phyloP scores from a whole-genome alignment of 1,140 invertebrate genomes.

The Drosophila leontia region DNA sequence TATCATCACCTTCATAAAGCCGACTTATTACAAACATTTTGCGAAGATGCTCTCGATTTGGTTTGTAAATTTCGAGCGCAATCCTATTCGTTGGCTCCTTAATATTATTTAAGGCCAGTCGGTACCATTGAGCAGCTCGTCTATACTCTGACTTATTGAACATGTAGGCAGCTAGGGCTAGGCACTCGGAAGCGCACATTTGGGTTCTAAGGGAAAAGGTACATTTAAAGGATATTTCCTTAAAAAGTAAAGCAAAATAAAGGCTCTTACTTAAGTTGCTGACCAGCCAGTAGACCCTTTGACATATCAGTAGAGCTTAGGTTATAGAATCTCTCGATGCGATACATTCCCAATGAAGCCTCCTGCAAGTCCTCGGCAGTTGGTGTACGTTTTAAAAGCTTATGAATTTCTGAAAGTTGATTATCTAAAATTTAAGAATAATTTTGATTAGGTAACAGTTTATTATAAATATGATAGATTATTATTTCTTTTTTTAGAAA shows the following conservation, averaged over 20 bases:
- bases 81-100: background rate
- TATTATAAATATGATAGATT: too few species aligned
- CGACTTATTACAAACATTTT: slow-evolving; percentile 43
- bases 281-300: slow-evolving; percentile 15
- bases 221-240: too few species aligned
- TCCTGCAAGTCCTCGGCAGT: slow-evolving; percentile 27
- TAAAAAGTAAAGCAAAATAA: too few species aligned
- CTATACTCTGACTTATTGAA: slow-evolving; percentile 20
- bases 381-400: slow-evolving; percentile 20
- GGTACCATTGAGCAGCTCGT: slow-evolving; percentile 40
- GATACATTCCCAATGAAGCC: slow-evolving; percentile 40
- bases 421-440: background rate
- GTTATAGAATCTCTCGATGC: slow-evolving; percentile 40
- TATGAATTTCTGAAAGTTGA: slow-evolving; percentile 7
- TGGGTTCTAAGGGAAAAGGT: background rate
- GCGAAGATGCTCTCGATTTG: slow-evolving; percentile 8
- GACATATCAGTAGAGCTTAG: slow-evolving; percentile 26
- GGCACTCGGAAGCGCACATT: slow-evolving; percentile 28
- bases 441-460: background rate
- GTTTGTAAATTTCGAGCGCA: background rate
- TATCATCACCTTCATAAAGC: slow-evolving; percentile 23
- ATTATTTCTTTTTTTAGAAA: too few species aligned
- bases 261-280: slow-evolving; percentile 22
- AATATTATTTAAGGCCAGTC: slow-evolving; percentile 14
- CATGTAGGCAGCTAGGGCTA: slow-evolving; percentile 25